phyloP scores from a whole-genome alignment of 1,140 invertebrate species.

The Acyrthosiphon pisum region DNA sequence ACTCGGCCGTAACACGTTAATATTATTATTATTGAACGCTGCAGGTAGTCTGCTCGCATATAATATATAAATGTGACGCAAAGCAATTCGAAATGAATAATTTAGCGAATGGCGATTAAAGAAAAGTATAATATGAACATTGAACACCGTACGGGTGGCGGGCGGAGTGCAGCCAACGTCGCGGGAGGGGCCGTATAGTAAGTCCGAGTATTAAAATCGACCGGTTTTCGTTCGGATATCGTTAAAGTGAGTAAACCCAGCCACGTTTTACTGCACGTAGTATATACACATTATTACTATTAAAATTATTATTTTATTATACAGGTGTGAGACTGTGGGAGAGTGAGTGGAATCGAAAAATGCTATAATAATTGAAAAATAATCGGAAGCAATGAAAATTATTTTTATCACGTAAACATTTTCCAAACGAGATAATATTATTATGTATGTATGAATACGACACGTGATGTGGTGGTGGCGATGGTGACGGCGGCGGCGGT shows the following conservation, averaged over 20 bases:
- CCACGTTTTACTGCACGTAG: background rate
- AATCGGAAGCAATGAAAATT: background rate
- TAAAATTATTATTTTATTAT: background rate
- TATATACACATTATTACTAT: background rate
- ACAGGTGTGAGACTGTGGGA: background rate
- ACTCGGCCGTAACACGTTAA: background rate
- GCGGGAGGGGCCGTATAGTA: background rate
- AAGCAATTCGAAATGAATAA: background rate
- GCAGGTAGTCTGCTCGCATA: background rate
- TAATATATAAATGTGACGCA: background rate
- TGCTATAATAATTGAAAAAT: background rate
- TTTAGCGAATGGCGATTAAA: background rate
- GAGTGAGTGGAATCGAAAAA: background rate
- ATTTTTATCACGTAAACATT: background rate
- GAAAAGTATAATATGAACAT: background rate
- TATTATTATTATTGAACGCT: background rate
- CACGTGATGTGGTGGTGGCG: background rate
- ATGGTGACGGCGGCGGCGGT: background rate
- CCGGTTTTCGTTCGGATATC: background rate
- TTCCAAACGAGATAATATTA: background rate
- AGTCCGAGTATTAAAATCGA: background rate
- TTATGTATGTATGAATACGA: background rate
- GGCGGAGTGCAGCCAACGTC: background rate
- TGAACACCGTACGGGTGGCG: background rate
- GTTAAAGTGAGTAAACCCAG: background rate